phyloP scores from a whole-genome alignment of 2,113 vertebrate genomes.

The Dromas ardeola region DNA sequence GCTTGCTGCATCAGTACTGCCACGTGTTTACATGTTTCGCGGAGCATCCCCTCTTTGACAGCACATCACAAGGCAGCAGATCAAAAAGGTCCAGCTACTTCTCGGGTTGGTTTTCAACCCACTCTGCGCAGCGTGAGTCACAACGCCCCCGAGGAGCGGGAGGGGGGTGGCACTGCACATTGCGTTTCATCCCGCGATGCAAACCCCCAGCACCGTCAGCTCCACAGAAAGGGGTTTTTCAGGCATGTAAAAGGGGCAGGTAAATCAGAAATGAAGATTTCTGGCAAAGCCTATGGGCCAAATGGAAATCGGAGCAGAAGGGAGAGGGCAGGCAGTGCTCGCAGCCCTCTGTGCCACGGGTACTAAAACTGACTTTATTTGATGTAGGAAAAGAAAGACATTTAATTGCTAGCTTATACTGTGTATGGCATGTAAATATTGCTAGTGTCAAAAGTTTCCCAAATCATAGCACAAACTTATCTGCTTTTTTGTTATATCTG shows the following conservation, averaged over 20 bases:
- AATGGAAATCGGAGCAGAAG: background rate
- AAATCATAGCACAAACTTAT: background rate
- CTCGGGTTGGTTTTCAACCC: background rate
- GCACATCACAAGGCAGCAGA: background rate
- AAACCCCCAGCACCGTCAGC: background rate
- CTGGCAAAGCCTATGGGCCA: background rate
- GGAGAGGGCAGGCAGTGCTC: background rate
- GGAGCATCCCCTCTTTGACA: background rate
- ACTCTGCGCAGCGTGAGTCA: background rate
- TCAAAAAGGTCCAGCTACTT: background rate
- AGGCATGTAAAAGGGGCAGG: background rate
- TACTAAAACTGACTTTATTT: background rate
- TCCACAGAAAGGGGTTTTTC: background rate
- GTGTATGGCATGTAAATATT: background rate
- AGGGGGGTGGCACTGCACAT: background rate
- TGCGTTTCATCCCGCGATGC: background rate
- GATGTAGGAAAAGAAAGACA: background rate
- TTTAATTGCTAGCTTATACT: background rate
- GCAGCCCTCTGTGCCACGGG: accelerated
- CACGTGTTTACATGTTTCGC: accelerated
- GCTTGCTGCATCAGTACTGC: background rate
- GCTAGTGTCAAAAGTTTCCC: background rate
- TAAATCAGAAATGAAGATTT: background rate
- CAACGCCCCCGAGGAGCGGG: background rate
- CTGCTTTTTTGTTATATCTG: background rate